These are phyloP conservation scores for Jordanella pulchra DNA, from an alignment of 2,797 vertebrate species.

Conservation along the genomic window DNA sequence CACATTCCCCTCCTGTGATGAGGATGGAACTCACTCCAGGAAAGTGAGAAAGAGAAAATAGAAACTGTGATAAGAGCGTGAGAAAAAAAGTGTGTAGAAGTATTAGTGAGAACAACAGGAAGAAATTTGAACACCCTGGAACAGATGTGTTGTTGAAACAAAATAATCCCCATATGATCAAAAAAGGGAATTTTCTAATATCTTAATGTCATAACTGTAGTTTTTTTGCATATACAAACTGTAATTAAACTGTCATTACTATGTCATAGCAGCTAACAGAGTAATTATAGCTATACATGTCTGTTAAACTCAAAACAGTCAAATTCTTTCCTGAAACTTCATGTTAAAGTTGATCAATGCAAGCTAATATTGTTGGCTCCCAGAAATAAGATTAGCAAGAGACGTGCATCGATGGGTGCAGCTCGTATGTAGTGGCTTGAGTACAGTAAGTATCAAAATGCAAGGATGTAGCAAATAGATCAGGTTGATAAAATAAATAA, in stretches of 20 bases:
- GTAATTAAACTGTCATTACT: background rate
- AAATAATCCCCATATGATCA: slow-evolving; percentile 21
- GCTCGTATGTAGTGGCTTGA: background rate
- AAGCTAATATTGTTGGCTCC: too few relatives aligned
- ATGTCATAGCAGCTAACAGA: background rate
- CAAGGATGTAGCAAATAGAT: too few relatives aligned
- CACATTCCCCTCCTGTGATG: slow-evolving; percentile 47
- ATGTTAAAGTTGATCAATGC: too few relatives aligned
- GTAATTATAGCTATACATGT: background rate
- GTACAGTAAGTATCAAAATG: too few relatives aligned
- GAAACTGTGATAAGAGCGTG: slow-evolving; percentile 37
- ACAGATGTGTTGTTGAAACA: slow-evolving; percentile 10
- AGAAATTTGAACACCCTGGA: slow-evolving; percentile 6
- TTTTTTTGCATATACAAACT: background rate
- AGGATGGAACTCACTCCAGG: slow-evolving; percentile 55
- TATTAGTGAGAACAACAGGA: background rate
- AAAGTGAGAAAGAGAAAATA: slow-evolving; percentile 46
- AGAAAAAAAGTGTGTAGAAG: slow-evolving; percentile 5
- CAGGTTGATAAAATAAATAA: too few relatives aligned
- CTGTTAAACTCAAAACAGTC: background rate
- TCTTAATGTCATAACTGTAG: slow-evolving; percentile 1
- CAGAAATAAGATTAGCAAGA: background rate
- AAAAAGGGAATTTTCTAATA: slow-evolving; percentile 12
- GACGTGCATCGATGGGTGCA: background rate
- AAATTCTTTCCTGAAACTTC: background rate